Conservation (phyloP, 2,797 vertebrate species). For the Picus viridis region DNA sequence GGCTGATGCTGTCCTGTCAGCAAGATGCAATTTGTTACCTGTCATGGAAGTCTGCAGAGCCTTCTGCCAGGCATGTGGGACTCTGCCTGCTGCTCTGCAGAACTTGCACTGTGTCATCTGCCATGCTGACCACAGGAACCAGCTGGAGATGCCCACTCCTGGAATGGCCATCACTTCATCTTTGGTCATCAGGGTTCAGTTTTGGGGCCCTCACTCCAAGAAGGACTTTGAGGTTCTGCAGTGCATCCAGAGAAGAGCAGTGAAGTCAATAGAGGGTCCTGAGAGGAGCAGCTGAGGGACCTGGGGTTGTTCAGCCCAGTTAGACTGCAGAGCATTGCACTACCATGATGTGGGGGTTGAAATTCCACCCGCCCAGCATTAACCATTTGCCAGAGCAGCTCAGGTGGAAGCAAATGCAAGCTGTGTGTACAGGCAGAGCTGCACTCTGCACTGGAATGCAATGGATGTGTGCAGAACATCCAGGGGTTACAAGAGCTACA, state of each 20-base stretch:
- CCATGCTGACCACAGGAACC: not conserved
- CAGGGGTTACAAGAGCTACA: no score
- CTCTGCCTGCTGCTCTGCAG: not conserved
- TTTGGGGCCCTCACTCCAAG: not conserved
- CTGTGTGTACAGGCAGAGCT: no score
- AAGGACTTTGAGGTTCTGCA: not conserved
- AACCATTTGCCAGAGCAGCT: no score
- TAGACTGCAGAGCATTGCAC: no score
- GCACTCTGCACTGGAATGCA: no score
- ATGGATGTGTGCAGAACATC: no score
- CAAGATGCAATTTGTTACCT: constrained; percentile 49
- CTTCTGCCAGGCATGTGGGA: not conserved
- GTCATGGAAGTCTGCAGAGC: not conserved
- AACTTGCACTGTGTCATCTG: not conserved
- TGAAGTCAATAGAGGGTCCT: not conserved
- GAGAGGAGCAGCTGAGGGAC: not conserved
- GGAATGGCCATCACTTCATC: no score
- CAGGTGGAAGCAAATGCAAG: no score
- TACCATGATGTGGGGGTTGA: no score
- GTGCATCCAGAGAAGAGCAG: not conserved
- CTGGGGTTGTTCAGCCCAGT: not conserved
- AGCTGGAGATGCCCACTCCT: not conserved
- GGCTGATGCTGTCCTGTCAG: not conserved
- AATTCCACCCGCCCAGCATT: no score
- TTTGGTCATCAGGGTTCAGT: no score